Conservation (phyloP, 2,888 invertebrate species). For the Dasypolia templi region DNA sequence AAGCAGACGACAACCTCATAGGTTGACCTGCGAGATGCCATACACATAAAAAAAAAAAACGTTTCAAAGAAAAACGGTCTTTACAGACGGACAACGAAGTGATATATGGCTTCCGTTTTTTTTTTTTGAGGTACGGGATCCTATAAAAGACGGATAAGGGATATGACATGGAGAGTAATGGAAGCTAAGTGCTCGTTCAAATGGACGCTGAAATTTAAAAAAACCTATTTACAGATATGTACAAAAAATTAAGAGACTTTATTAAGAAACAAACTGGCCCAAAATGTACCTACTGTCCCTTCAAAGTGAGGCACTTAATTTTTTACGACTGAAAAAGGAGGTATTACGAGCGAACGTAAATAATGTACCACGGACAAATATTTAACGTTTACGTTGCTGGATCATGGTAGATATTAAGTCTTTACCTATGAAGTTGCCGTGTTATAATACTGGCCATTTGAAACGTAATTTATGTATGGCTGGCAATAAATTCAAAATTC, state of each 20-base stretch:
- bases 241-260: slow-evolving; percentile 4
- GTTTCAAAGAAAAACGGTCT: no score
- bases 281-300: slow-evolving; percentile 19
- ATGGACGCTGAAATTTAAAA: background rate
- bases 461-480: no score
- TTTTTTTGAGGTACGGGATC: no score
- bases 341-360: slow-evolving; percentile 26
- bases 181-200: background rate
- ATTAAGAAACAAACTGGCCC: slow-evolving; percentile 21
- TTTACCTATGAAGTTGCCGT: no score
- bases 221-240: background rate
- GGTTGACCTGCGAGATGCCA: no score
- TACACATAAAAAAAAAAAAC: no score
- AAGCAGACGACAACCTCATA: no score
- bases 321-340: slow-evolving; percentile 30
- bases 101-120: no score
- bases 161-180: background rate
- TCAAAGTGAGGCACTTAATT: slow-evolving; percentile 15
- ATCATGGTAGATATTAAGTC: background rate
- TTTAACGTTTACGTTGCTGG: background rate
- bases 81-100: no score
- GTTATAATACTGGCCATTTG: no score
- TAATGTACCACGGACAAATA: slow-evolving; percentile 18
- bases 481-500: no score
- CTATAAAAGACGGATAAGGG: background rate